These are phyloP conservation scores for Zaprionus nigranus DNA, from an alignment of 1,140 invertebrate genomes.

Conservation along the genomic window DNA sequence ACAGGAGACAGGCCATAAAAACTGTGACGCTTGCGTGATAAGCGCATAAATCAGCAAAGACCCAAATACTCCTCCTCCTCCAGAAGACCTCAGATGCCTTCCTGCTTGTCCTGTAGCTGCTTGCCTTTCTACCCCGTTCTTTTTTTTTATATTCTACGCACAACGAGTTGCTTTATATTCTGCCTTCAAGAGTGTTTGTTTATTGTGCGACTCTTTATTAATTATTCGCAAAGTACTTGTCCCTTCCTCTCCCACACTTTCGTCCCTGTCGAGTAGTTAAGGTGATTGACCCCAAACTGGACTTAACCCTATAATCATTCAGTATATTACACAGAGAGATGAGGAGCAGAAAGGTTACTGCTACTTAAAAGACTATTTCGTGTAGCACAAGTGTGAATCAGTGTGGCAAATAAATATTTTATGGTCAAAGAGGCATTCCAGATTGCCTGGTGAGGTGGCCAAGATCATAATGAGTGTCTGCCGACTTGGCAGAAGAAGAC, in stretches of 20 bases:
- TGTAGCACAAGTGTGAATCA: constrained; percentile 6
- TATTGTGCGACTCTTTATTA: no score
- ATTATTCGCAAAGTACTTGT: no score
- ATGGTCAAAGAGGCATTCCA: constrained; percentile 15
- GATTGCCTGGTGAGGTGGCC: neutral
- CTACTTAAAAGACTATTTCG: neutral
- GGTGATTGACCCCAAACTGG: constrained; percentile 24
- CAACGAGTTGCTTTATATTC: no score
- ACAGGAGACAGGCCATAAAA: constrained; percentile 68
- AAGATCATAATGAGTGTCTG: neutral
- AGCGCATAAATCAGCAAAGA: constrained; percentile 74
- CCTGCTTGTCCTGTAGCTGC: neutral
- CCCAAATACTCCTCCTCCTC: neutral
- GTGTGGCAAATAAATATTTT: constrained; percentile 33
- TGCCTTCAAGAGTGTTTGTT: no score
- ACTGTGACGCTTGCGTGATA: constrained; percentile 73
- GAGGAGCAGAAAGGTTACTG: no score
- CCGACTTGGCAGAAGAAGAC: neutral
- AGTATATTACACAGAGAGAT: no score
- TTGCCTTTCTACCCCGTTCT: neutral
- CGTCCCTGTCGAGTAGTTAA: constrained; percentile 7
- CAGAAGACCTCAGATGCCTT: no score
- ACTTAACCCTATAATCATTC: no score
- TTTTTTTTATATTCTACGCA: neutral
- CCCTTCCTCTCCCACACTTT: no score